Evolutionary conservation across 2,797 vertebrate genomes (phyloP), one percentile per base, ranked within the genome.

Genomic region (Simalia tracyae): DNA sequence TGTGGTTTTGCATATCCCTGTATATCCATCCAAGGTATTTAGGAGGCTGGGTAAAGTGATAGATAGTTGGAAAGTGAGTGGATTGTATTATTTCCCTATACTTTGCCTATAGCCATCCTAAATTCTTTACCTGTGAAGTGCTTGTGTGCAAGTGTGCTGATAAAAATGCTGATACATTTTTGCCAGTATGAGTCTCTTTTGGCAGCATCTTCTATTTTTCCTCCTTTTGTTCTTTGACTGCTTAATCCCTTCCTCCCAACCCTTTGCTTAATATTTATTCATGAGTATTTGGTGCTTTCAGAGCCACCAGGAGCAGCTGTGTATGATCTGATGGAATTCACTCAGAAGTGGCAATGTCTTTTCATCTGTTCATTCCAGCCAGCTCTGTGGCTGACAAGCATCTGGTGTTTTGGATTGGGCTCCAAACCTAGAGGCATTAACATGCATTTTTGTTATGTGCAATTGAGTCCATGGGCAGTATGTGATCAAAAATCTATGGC

Each of bases 191-290:
- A 63, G 88, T 26, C 64, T 76, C 68, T 66, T 89, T 63, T 59
- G 60, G 63, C 63, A 66, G 72, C 61, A 22, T 85, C 87, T 87
- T 56, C 57, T 57, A 76, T 86, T 92, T 46, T 90, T 57, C 84
- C 24, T 87, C 66, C 95, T 97, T 97, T 97, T 95, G 96, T 97
- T 97, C 96, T 96, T 86, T 1, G 60, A 91, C 94, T 96, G 94
- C 92, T 88, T 94, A 94, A 72, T 60, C 28, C 92, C 42, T 61
- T 7, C 64, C 84, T 87, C 89, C 89, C 89, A 81, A 42, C 59
- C 46, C 95, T 92, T 95, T 89, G 89, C 92, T 96, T 97, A 95
- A 97, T 97, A 96, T 96, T 97, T 97, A 97, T 97, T 97, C 97
- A 96, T 97, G 95, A 97, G 92, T 95, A 95, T 94, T 95, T 96